Conservation (phyloP, 2,113 vertebrate species). For the Tonatia bakeri region DNA sequence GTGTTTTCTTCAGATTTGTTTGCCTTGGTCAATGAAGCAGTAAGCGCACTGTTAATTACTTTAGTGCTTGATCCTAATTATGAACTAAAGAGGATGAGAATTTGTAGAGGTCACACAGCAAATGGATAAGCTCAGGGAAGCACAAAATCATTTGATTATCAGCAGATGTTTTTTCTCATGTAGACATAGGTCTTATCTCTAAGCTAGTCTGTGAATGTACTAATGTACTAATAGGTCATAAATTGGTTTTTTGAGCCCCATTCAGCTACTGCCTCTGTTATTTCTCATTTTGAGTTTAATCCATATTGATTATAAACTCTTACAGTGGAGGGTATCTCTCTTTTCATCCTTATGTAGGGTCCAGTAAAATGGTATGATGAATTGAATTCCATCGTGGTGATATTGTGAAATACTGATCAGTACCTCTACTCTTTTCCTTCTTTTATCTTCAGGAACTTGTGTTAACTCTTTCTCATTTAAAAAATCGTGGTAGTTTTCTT, state of each 20-base stretch:
- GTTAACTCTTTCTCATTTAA: conserved; percentile 3
- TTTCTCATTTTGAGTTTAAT: conserved; percentile 39
- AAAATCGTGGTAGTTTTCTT: conserved; percentile 16
- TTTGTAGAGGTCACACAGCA: neutral
- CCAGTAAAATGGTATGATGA: neutral
- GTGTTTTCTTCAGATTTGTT: neutral
- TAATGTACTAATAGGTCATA: neutral
- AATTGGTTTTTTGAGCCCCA: conserved; percentile 6
- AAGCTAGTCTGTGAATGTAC: neutral
- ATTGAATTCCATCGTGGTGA: neutral
- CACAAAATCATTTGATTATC: conserved; percentile 13
- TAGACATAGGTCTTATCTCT: neutral
- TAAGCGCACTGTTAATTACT: neutral
- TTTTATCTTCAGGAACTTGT: conserved; percentile 1
- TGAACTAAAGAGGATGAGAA: neutral
- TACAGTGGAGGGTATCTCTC: neutral
- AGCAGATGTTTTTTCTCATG: neutral
- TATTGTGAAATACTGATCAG: neutral
- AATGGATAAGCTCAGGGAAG: neutral
- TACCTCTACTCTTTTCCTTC: neutral
- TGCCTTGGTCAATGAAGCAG: neutral
- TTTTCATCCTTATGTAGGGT: neutral
- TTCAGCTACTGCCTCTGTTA: conserved; percentile 1
- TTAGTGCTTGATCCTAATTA: neutral
- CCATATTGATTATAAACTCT: conserved; percentile 3